Evolutionary conservation across 2,113 vertebrate genomes (phyloP).

Genomic region (Nesogale talazaci): DNA sequence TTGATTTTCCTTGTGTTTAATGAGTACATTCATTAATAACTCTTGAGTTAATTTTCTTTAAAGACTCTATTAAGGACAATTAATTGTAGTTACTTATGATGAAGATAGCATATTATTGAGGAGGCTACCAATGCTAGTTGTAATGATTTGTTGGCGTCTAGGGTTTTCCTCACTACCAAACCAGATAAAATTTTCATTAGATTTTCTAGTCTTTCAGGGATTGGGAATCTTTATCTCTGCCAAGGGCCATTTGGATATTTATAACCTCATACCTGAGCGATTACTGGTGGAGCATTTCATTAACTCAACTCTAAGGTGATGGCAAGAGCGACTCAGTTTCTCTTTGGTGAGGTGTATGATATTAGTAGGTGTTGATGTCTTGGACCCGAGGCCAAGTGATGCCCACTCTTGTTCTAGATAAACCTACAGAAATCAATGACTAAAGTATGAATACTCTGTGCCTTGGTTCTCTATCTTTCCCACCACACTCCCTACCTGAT

Average conservation of each 20-base stretch:
- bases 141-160: background rate
- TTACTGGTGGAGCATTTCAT: too few relatives aligned
- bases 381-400: too few relatives aligned
- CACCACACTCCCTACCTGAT: background rate
- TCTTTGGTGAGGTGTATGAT: too few relatives aligned
- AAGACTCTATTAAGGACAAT: constrained; percentile 61
- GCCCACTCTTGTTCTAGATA: too few relatives aligned
- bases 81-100: constrained; percentile 61
- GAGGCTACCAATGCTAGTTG: background rate
- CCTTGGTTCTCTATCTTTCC: background rate
- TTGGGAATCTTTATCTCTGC: too few relatives aligned
- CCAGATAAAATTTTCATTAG: constrained; percentile 19
- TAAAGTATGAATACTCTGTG: background rate
- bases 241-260: too few relatives aligned
- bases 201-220: constrained; percentile 1
- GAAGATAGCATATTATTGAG: constrained; percentile 33
- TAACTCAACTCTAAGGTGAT: too few relatives aligned
- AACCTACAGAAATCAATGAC: background rate
- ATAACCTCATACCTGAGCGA: too few relatives aligned
- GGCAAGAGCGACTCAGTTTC: too few relatives aligned
- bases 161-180: constrained; percentile 45
- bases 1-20: constrained; percentile 48
- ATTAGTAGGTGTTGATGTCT: too few relatives aligned
- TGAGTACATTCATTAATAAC: constrained; percentile 47
- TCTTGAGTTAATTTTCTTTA: constrained; percentile 66